Evolutionary conservation across 2,113 vertebrate species (phyloP).

Genomic region (Riparia riparia): DNA sequence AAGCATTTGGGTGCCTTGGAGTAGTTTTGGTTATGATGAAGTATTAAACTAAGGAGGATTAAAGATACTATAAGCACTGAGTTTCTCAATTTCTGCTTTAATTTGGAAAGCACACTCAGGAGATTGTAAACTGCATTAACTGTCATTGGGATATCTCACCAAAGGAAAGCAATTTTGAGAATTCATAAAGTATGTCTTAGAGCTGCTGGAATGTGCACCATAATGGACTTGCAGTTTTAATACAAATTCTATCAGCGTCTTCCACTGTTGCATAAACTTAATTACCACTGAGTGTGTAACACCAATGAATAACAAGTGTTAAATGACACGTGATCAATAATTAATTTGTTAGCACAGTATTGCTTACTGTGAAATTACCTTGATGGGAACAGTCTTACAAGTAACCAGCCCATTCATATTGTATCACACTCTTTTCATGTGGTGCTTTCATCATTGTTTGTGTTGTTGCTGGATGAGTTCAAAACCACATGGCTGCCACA

Average conservation of each 20-base stretch:
- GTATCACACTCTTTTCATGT: accelerated
- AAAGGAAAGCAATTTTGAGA: constrained; percentile 12
- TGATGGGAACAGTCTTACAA: neutral
- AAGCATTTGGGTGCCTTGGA: neutral
- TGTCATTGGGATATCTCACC: neutral
- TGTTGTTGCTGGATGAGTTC: neutral
- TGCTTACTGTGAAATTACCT: constrained; percentile 53
- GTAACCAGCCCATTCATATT: neutral
- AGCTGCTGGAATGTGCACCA: neutral
- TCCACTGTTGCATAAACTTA: constrained; percentile 61
- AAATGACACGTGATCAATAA: constrained; percentile 66
- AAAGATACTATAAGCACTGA: neutral
- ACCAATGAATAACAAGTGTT: constrained; percentile 54
- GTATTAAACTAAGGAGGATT: neutral
- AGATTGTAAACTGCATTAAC: neutral
- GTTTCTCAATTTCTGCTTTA: constrained; percentile 18
- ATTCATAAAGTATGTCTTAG: neutral
- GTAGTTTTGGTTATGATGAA: neutral
- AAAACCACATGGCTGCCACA: neutral
- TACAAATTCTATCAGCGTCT: constrained; percentile 8
- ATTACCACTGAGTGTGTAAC: constrained; percentile 55
- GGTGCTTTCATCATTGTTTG: neutral
- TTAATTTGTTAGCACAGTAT: constrained; percentile 56
- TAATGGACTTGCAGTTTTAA: constrained; percentile 15
- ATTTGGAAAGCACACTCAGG: neutral